A percentile compares a stretch with the other conserved stretches of the same genome.
These are phyloP conservation scores for Dicranocentrus wangi DNA, from an alignment of 2,888 invertebrate genomes.

Conservation along the genomic window DNA sequence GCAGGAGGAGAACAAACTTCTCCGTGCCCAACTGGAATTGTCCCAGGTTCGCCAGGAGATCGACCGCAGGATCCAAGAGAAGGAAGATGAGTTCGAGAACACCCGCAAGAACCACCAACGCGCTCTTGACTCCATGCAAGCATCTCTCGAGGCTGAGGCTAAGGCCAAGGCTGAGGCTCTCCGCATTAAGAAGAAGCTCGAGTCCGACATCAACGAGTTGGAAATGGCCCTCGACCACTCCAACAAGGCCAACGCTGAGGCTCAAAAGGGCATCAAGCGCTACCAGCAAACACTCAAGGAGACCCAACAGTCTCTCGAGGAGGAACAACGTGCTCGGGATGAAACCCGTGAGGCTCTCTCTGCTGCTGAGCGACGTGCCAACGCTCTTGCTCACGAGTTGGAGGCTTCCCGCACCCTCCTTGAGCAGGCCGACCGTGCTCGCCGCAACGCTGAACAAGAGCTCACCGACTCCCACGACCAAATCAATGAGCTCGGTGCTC, in stretches of 20 bases:
- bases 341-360: conserved; percentile 92
- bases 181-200: conserved; percentile 99
- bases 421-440: conserved; percentile 98
- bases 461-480: conserved; percentile 98
- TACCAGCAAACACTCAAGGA: conserved; percentile 90
- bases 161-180: conserved; percentile 99
- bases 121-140: conserved; percentile 99
- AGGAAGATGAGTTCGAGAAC: too few species aligned
- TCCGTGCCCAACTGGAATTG: conserved; percentile 97
- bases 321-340: conserved; percentile 97
- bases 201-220: conserved; percentile 99
- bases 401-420: conserved; percentile 97
- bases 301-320: conserved; percentile 94
- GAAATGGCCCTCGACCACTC: conserved; percentile 99
- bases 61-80: conserved; percentile 80
- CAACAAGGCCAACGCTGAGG: conserved; percentile 81
- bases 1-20: conserved; percentile 99
- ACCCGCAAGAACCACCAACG: conserved; percentile 99
- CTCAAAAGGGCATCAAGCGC: conserved; percentile 78
- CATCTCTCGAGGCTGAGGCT: conserved; percentile 98
- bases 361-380: conserved; percentile 97
- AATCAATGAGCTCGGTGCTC: conserved; percentile 86
- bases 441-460: conserved; percentile 98
- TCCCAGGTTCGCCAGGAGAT: conserved; percentile 80
- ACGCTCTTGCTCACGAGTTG: conserved; percentile 97